Conservation (phyloP, 2,113 vertebrate genomes). For the Notechis scutatus region DNA sequence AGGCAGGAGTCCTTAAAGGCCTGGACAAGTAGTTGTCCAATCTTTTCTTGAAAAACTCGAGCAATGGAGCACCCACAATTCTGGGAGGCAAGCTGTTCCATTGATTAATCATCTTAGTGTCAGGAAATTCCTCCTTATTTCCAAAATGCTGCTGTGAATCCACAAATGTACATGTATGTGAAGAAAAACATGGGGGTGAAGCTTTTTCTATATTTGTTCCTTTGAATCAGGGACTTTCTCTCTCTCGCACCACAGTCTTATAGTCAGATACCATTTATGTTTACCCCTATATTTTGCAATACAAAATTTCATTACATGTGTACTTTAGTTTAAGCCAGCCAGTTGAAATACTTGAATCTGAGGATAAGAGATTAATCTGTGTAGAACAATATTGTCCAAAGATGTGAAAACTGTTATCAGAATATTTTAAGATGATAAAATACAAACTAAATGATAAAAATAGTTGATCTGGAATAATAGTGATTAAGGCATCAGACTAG, state of each 20-base stretch:
- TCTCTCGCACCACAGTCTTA: neutral
- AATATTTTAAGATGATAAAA: neutral
- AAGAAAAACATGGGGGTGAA: neutral
- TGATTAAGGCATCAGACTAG: neutral
- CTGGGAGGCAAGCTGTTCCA: neutral
- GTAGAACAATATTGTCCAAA: neutral
- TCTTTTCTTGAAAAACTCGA: no score
- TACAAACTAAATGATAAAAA: neutral
- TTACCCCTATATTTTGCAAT: neutral
- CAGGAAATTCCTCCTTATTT: neutral
- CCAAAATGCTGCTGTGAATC: neutral
- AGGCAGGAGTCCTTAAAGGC: no score
- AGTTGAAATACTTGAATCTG: neutral
- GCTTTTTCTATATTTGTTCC: neutral
- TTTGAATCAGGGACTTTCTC: neutral
- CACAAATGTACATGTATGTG: neutral
- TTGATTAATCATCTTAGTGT: neutral
- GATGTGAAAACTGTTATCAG: neutral
- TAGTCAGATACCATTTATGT: neutral
- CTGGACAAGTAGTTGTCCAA: no score
- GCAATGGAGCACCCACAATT: no score
- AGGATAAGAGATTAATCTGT: neutral
- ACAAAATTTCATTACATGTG: neutral
- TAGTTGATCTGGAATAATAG: neutral
- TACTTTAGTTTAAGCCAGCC: neutral